Base-by-base conservation (phyloP, 1,140 invertebrate species). In the Scaptomyza montana region DNA sequence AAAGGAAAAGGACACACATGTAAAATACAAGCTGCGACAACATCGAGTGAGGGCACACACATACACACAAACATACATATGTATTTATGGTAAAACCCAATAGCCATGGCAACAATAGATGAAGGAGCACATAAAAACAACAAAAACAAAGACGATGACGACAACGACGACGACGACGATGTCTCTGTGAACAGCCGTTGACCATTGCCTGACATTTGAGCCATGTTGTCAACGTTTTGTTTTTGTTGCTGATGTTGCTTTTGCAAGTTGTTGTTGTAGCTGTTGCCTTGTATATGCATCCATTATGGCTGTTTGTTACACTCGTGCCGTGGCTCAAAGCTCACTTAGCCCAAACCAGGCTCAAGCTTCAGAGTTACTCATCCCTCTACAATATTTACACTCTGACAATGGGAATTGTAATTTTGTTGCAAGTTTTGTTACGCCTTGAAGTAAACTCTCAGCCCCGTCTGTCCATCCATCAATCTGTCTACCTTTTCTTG, bases 151-250 rank as follows among this genome's bases (percentile, higher is more conserved):
- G 47, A 39, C 46, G 62, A 50, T n/a, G 56, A 57, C 39, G 63
- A 46, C 66, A 46, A 55, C 55, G 49, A 57, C 69, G 67, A 72
- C 63, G 81, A 63, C 74, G 50, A 39, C 46, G 62, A 50, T n/a
- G 41, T 28, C 64, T 63, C 60, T 53, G 71, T 66, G 70, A 78
- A 82, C 79, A 82, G 79, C 59, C 81, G 78, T 85, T 85, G 81
- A 81, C 81, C 82, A 86, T 78, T 87, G 78, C 70, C 78, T 87
- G 82, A 86, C 82, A 86, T 86, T 86, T 86, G 81, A 86, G 81
- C 81, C 82, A 87, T 87, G 81, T 86, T 86, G 82, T 86, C 82
- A 78, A 87, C 81, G 78, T 80, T 55, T 50, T 82, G 78, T 59
- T 56, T 13, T 12, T 55, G 74, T 61, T 54, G 47, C 50, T 63